phyloP scores from a whole-genome alignment of 2,113 vertebrate species.

The Lepus europaeus region DNA sequence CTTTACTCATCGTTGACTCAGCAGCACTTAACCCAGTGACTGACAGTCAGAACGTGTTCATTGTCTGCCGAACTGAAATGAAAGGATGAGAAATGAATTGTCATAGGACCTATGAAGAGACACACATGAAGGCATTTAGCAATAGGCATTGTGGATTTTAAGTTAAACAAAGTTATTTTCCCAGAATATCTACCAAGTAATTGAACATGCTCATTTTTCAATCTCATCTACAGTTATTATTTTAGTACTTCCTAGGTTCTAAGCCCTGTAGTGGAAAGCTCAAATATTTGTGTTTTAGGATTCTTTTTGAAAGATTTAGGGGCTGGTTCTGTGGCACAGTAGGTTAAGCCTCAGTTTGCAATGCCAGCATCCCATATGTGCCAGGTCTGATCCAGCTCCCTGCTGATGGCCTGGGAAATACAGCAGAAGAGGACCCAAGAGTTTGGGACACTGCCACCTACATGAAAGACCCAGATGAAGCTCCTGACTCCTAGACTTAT shows the following conservation, averaged over 20 bases:
- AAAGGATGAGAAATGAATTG: slow-evolving; percentile 20
- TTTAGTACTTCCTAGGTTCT: background rate
- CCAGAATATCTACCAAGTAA: background rate
- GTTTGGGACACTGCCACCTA: too few species aligned
- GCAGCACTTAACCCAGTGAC: background rate
- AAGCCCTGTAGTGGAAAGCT: background rate
- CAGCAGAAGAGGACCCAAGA: too few species aligned
- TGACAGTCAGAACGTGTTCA: background rate
- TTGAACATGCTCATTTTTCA: background rate
- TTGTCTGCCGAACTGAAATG: slow-evolving; percentile 26
- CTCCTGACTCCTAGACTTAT: too few species aligned
- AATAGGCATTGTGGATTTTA: background rate
- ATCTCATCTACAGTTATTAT: background rate
- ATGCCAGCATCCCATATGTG: too few species aligned
- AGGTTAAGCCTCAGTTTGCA: too few species aligned
- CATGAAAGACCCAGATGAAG: too few species aligned
- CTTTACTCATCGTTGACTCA: background rate
- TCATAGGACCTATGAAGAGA: background rate
- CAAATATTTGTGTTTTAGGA: slow-evolving; percentile 38
- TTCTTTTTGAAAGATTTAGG: background rate
- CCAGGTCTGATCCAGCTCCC: too few species aligned
- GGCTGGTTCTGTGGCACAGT: too few species aligned
- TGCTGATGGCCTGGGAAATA: too few species aligned
- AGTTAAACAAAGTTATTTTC: background rate
- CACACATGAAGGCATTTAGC: background rate